These are phyloP conservation scores for Triplophysa bombifrons DNA, from an alignment of 2,797 vertebrate species.

Conservation along the genomic window DNA sequence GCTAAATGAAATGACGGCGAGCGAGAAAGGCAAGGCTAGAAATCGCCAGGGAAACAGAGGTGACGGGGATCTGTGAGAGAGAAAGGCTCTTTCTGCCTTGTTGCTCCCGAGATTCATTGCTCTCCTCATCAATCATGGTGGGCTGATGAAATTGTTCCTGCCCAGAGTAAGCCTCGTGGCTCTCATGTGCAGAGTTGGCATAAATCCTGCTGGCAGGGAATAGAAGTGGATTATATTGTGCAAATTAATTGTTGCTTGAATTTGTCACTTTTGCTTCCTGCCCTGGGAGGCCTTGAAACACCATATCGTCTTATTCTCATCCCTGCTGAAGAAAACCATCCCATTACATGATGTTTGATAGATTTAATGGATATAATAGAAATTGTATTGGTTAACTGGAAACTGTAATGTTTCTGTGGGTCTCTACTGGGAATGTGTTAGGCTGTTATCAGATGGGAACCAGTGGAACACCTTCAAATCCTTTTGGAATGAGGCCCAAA, in stretches of 20 bases:
- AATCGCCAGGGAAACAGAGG: conserved; percentile 36
- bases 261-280: conserved; percentile 44
- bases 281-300: conserved; percentile 24
- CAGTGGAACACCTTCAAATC: too few species aligned
- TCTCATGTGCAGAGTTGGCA: conserved; percentile 46
- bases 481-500: too few species aligned
- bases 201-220: conserved; percentile 53
- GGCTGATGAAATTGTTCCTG: conserved; percentile 61
- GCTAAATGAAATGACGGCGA: not conserved
- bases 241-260: conserved; percentile 53
- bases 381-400: not conserved
- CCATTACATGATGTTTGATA: not conserved
- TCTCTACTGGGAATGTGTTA: too few species aligned
- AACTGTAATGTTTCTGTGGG: too few species aligned
- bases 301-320: conserved; percentile 19
- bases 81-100: conserved; percentile 57
- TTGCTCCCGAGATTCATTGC: conserved; percentile 60
- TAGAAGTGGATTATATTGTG: conserved; percentile 54
- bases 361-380: not conserved
- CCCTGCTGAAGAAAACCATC: not conserved
- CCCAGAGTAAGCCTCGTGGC: conserved; percentile 49
- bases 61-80: conserved; percentile 25
- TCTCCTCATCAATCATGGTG: conserved; percentile 59
- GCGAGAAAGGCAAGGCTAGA: conserved; percentile 7
- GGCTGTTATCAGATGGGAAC: too few species aligned